These are phyloP conservation scores for Peucedramus taeniatus DNA, from an alignment of 2,113 vertebrate species.

Conservation along the genomic window DNA sequence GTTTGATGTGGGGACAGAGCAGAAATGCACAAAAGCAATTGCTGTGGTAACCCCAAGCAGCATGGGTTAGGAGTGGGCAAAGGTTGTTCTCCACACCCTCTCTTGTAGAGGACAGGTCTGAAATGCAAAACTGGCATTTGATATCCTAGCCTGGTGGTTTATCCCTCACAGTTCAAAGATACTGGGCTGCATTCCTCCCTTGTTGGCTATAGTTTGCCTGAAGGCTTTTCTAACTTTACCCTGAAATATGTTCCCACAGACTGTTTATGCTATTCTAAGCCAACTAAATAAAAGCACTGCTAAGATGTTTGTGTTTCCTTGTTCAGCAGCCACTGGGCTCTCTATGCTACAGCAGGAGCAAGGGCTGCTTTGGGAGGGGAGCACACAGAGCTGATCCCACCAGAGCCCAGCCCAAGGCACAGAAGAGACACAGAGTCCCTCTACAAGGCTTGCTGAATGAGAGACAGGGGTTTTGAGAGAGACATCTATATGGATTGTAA, in stretches of 20 bases:
- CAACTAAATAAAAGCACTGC: neutral
- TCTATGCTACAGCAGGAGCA: neutral
- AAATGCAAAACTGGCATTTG: neutral
- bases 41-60: neutral
- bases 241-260: slow-evolving; percentile 8
- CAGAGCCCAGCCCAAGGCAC: neutral
- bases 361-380: neutral
- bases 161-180: neutral
- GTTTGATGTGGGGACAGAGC: neutral
- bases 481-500: neutral
- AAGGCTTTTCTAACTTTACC: neutral
- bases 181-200: neutral
- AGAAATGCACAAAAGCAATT: neutral
- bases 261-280: neutral
- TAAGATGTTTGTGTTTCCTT: neutral
- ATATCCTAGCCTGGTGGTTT: neutral
- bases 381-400: rapidly evolving
- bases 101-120: neutral
- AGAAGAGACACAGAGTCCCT: neutral
- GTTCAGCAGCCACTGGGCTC: neutral
- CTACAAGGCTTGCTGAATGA: neutral
- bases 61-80: neutral
- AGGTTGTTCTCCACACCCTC: rapidly evolving
- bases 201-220: neutral
- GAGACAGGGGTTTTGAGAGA: neutral